A percentile compares a stretch with the other conserved stretches of the same genome.
These are phyloP conservation scores for Lordiphosa andalusiaca DNA, from an alignment of 2,888 invertebrate species.

Conservation along the genomic window DNA sequence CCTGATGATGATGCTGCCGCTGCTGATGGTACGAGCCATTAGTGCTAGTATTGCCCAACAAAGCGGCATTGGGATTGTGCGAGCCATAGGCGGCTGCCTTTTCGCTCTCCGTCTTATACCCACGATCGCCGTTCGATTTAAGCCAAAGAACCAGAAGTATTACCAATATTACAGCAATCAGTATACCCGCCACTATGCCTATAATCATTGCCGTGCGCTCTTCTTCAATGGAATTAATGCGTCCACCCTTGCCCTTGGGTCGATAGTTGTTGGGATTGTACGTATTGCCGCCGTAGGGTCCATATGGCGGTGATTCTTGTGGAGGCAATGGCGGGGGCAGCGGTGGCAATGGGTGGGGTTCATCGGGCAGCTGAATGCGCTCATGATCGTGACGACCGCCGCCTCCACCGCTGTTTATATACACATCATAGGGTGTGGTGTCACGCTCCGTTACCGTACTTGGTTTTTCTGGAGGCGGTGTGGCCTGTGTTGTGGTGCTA, in stretches of 20 bases:
- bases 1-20: conserved; percentile 77
- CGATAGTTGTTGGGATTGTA: conserved; percentile 77
- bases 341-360: conserved; percentile 64
- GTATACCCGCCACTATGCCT: conserved; percentile 93
- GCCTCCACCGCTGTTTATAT: conserved; percentile 39
- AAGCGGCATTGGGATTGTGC: conserved; percentile 89
- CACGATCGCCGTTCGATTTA: conserved; percentile 91
- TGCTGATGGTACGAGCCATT: conserved; percentile 81
- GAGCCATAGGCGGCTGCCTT: conserved; percentile 84
- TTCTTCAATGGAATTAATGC: conserved; percentile 86
- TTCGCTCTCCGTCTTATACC: conserved; percentile 95
- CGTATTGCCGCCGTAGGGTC: conserved; percentile 68
- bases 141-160: conserved; percentile 94
- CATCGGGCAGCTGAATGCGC: conserved; percentile 69
- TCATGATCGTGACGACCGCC: conserved; percentile 53
- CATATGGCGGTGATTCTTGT: conserved; percentile 67
- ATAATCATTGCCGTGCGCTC: conserved; percentile 90
- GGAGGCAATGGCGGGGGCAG: conserved; percentile 75
- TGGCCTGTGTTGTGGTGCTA: conserved; percentile 70
- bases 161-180: conserved; percentile 94
- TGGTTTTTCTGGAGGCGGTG: conserved; percentile 73
- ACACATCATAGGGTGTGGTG: conserved; percentile 76
- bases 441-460: conserved; percentile 77
- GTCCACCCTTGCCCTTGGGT: conserved; percentile 80
- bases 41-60: conserved; percentile 85